A percentile compares a stretch with the other conserved stretches of the same genome.
These are phyloP conservation scores for Ophioninae sp. DNA, from an alignment of 2,888 invertebrate species.

Conservation along the genomic window DNA sequence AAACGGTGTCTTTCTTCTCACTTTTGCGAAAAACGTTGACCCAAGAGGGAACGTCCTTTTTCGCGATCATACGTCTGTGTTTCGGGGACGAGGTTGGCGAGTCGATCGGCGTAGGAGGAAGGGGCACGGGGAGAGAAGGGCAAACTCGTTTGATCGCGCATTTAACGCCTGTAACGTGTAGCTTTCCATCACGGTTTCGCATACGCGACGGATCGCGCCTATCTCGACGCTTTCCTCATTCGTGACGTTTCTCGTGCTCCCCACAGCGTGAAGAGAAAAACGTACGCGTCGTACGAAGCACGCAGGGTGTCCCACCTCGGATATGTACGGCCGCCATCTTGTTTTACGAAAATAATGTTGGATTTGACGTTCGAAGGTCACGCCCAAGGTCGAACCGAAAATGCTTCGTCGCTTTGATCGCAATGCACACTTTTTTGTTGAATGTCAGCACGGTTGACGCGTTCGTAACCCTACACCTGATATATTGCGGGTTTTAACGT, in stretches of 20 bases:
- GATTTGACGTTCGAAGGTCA: background rate
- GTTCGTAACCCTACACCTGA: no score
- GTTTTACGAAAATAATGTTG: no score
- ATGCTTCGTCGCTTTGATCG: no score
- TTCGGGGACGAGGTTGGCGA: no score
- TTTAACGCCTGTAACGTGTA: constrained; percentile 27
- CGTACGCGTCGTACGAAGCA: constrained; percentile 5
- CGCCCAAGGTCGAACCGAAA: background rate
- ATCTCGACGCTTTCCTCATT: background rate
- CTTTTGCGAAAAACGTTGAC: constrained; percentile 13
- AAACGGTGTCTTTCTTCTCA: background rate
- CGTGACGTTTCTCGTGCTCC: background rate
- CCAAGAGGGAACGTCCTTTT: constrained; percentile 1
- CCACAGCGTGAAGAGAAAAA: constrained; percentile 8
- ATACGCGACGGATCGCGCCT: constrained; percentile 11
- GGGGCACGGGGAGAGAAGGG: background rate
- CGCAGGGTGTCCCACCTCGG: background rate
- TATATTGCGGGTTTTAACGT: background rate
- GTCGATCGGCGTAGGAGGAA: background rate
- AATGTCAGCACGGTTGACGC: no score
- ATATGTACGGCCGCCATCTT: no score
- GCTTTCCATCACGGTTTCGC: constrained; percentile 48
- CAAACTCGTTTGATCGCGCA: constrained; percentile 15
- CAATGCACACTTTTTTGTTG: no score
- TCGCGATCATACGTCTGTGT: constrained; percentile 1